Conservation (phyloP, 2,888 invertebrate genomes). For the Pandemis cinnamomeana region DNA sequence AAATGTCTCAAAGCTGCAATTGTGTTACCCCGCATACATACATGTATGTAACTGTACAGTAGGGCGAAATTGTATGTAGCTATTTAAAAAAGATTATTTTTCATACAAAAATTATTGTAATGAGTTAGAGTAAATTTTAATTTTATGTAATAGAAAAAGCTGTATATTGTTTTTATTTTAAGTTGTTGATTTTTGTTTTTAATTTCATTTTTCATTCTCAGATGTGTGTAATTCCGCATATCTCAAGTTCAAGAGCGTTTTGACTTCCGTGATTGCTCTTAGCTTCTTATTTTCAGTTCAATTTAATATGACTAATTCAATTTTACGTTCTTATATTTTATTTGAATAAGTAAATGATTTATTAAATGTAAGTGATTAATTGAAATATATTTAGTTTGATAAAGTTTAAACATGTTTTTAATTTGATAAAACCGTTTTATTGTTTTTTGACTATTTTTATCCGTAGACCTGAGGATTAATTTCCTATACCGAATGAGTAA, state of each 20-base stretch:
- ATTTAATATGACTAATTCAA: constrained; percentile 6
- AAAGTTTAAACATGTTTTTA: constrained; percentile 38
- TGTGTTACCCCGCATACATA: constrained; percentile 7
- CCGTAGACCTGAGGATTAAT: too few species aligned
- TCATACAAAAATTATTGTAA: neutral
- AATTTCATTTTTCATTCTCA: constrained; percentile 29
- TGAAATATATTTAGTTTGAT: constrained; percentile 46
- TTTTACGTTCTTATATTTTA: constrained; percentile 21
- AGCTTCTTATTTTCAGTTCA: constrained; percentile 8
- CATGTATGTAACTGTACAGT: constrained; percentile 6
- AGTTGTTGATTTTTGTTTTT: constrained; percentile 36
- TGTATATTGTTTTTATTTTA: constrained; percentile 35
- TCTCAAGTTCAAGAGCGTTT: neutral
- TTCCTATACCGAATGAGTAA: too few species aligned
- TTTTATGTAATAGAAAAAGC: constrained; percentile 8
- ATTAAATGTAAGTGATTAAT: constrained; percentile 43
- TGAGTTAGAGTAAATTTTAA: constrained; percentile 1
- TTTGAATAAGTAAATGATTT: constrained; percentile 41
- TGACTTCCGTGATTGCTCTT: neutral
- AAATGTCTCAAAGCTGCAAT: constrained; percentile 1
- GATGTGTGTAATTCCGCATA: neutral
- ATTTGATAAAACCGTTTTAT: neutral
- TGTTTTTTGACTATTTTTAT: neutral
- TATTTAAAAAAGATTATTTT: constrained; percentile 8
- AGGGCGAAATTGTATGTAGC: constrained; percentile 7